phyloP scores from a whole-genome alignment of 2,888 invertebrate genomes.

The Dolichopus griseipennis region DNA sequence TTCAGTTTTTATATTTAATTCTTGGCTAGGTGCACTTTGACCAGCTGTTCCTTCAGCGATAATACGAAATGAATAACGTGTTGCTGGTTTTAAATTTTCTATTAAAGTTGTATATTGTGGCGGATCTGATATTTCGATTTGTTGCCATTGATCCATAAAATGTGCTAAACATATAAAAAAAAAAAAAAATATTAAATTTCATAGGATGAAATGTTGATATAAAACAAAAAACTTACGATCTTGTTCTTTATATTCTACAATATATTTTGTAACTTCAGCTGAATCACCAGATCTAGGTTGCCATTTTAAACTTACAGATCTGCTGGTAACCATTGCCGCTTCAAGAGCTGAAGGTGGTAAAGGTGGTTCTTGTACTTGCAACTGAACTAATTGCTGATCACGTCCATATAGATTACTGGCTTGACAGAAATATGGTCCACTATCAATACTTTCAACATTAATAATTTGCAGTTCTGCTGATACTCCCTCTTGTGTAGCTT shows the following conservation, averaged over 20 bases:
- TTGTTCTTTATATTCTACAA: slow-evolving; percentile 57
- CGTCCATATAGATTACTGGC: slow-evolving; percentile 66
- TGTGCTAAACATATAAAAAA: slow-evolving; percentile 24
- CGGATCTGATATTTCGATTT: slow-evolving; percentile 56
- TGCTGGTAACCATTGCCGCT: slow-evolving; percentile 60
- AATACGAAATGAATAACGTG: slow-evolving; percentile 59
- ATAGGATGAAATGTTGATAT: not conserved
- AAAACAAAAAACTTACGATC: slow-evolving; percentile 47
- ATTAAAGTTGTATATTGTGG: slow-evolving; percentile 56
- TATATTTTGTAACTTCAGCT: slow-evolving; percentile 60
- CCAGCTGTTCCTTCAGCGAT: slow-evolving; percentile 68
- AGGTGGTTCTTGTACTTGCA: slow-evolving; percentile 68
- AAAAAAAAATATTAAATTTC: not conserved
- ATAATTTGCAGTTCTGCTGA: slow-evolving; percentile 62
- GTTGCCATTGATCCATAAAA: slow-evolving; percentile 53
- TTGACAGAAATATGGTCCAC: slow-evolving; percentile 69
- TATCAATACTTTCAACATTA: slow-evolving; percentile 59
- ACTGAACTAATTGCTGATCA: slow-evolving; percentile 61
- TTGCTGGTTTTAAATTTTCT: slow-evolving; percentile 62
- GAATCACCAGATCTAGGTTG: slow-evolving; percentile 59
- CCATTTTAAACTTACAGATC: slow-evolving; percentile 69
- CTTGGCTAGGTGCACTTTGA: slow-evolving; percentile 56
- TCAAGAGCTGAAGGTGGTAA: slow-evolving; percentile 59
- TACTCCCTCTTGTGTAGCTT: slow-evolving; percentile 60
- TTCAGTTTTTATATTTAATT: slow-evolving; percentile 55